Evolutionary conservation across 2,888 invertebrate genomes (phyloP).

Genomic region (Pammene fasciana): DNA sequence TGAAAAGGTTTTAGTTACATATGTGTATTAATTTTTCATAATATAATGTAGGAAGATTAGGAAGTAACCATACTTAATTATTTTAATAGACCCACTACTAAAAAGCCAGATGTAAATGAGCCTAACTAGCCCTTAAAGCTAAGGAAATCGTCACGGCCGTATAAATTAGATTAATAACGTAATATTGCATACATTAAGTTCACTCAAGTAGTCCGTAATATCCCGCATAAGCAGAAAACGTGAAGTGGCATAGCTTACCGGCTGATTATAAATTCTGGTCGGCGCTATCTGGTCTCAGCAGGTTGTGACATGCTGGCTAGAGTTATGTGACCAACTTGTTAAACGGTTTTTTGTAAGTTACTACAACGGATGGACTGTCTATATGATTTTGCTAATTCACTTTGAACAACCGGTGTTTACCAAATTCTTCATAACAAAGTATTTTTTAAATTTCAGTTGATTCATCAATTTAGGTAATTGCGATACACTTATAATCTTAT

Average conservation of each 20-base stretch:
- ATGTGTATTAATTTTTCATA: too few relatives aligned
- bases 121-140: not conserved
- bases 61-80: not conserved
- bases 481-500: too few relatives aligned
- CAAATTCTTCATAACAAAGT: too few relatives aligned
- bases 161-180: not conserved
- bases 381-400: not conserved
- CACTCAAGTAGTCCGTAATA: slow-evolving; percentile 5
- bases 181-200: slow-evolving; percentile 13
- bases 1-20: too few relatives aligned
- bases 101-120: not conserved
- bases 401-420: not conserved
- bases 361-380: not conserved
- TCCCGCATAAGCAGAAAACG: slow-evolving; percentile 1
- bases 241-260: not conserved
- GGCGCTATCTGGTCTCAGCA: slow-evolving; percentile 37
- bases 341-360: slow-evolving; percentile 9
- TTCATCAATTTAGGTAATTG: too few relatives aligned
- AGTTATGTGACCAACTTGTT: slow-evolving; percentile 31
- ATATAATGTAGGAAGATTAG: too few relatives aligned
- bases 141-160: not conserved
- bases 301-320: slow-evolving; percentile 41
- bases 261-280: slow-evolving; percentile 44
- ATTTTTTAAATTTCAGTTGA: too few relatives aligned
- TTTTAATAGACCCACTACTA: not conserved